Evolutionary conservation across 92 coral and sea anemone species (phyloP).

Genomic region (Virgularia gustaviana): DNA sequence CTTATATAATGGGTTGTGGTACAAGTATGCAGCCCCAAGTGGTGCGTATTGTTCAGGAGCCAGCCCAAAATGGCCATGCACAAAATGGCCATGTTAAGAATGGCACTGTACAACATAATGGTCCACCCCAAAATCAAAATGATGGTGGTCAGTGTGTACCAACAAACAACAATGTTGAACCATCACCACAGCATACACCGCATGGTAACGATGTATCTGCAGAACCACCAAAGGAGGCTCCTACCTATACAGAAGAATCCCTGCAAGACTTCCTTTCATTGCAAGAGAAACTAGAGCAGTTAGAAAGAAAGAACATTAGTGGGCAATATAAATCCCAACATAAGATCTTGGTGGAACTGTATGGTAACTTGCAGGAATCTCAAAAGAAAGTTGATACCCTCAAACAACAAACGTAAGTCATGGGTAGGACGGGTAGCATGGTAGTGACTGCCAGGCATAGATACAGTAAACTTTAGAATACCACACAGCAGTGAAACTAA

Average conservation of each 20-base stretch:
- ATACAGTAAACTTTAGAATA: not conserved
- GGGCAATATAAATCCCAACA: constrained; percentile 57
- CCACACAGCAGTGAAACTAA: not conserved
- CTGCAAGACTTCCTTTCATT: constrained; percentile 71
- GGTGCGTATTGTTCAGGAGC: too few relatives aligned
- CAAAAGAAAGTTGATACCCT: constrained; percentile 60
- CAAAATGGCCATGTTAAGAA: not conserved
- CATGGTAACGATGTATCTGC: constrained; percentile 6
- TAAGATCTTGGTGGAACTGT: constrained; percentile 57
- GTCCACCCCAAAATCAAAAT: constrained; percentile 23
- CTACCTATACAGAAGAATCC: constrained; percentile 58
- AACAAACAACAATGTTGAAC: constrained; percentile 22
- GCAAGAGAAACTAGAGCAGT: constrained; percentile 58
- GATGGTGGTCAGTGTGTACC: constrained; percentile 18
- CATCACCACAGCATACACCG: constrained; percentile 20
- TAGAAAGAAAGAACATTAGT: constrained; percentile 61
- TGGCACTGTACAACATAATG: constrained; percentile 1
- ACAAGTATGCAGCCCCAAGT: too few relatives aligned
- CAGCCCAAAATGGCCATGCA: not conserved
- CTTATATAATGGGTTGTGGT: too few relatives aligned
- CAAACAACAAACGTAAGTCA: constrained; percentile 80
- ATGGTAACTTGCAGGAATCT: constrained; percentile 49
- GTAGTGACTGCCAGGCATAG: not conserved
- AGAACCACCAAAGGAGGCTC: constrained; percentile 1
- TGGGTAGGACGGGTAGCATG: not conserved